Percentiles rank a stretch among this genome's conserved stretches.
These are phyloP conservation scores for Furnarius figulus DNA, from an alignment of 2,113 vertebrate genomes.

Conservation along the genomic window DNA sequence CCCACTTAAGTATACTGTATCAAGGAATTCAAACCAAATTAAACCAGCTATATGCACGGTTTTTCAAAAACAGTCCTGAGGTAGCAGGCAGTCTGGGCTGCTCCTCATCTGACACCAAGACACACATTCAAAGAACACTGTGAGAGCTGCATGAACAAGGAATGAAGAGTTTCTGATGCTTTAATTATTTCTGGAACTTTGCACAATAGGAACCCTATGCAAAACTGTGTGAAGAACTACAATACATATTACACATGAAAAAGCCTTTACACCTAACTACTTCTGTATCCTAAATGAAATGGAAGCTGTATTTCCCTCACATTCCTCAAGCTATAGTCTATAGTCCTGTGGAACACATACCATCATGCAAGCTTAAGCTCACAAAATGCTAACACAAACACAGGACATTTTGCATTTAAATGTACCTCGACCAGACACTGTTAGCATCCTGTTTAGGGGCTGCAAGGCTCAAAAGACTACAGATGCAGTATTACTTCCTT, in stretches of 20 bases:
- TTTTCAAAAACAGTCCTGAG: neutral
- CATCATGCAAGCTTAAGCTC: neutral
- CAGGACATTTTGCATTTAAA: neutral
- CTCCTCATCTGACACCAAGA: neutral
- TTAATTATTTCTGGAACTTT: neutral
- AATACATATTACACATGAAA: neutral
- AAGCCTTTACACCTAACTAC: neutral
- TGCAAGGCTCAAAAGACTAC: neutral
- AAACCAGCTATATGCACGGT: neutral
- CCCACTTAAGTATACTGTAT: rapidly evolving
- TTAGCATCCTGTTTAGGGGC: neutral
- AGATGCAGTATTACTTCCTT: neutral
- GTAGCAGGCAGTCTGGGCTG: neutral
- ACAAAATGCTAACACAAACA: neutral
- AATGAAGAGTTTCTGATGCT: neutral
- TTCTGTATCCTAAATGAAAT: neutral
- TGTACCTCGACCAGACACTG: neutral
- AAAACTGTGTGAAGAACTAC: neutral
- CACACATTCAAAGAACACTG: neutral
- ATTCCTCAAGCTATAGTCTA: neutral
- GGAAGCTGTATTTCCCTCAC: neutral
- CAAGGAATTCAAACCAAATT: neutral
- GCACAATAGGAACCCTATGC: neutral
- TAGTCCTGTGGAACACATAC: neutral
- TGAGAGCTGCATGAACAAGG: neutral